Conservation (phyloP, 92 coral and sea anemone species). For the Epizoanthus stellaris region DNA sequence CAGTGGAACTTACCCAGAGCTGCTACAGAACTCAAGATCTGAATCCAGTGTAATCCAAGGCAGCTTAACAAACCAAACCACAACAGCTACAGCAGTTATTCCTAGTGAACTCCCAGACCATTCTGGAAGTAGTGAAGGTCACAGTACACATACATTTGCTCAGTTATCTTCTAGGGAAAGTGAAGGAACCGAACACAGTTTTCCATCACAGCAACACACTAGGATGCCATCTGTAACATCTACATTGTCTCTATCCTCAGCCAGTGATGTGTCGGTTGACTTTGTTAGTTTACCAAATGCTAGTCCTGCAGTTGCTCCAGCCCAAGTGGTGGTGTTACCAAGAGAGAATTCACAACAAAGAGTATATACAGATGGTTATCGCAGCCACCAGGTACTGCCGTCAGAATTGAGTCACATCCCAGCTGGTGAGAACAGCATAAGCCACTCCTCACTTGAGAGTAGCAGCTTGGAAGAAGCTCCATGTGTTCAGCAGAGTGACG, state of each 20-base stretch:
- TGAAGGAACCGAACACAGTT: background rate
- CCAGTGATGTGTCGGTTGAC: constrained; percentile 44
- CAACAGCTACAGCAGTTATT: background rate
- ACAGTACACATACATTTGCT: background rate
- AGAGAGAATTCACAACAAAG: background rate
- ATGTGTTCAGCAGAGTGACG: background rate
- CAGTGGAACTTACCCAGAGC: constrained; percentile 27
- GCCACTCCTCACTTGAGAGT: background rate
- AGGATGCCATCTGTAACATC: background rate
- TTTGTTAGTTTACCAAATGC: constrained; percentile 38
- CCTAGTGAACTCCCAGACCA: background rate
- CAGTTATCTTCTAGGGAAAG: background rate
- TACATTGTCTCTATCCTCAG: constrained; percentile 23
- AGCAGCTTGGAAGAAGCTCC: background rate
- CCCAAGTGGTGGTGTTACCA: background rate
- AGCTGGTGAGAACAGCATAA: background rate
- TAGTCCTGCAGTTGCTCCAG: constrained; percentile 4
- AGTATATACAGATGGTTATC: background rate
- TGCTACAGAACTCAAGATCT: background rate
- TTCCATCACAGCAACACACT: background rate
- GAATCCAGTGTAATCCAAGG: background rate
- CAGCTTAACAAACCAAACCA: background rate
- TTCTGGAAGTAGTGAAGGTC: background rate
- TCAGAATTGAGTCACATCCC: background rate
- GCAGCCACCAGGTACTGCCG: background rate